Evolutionary conservation across 2,797 vertebrate species (phyloP).

Genomic region (Enteromius paludinosus): DNA sequence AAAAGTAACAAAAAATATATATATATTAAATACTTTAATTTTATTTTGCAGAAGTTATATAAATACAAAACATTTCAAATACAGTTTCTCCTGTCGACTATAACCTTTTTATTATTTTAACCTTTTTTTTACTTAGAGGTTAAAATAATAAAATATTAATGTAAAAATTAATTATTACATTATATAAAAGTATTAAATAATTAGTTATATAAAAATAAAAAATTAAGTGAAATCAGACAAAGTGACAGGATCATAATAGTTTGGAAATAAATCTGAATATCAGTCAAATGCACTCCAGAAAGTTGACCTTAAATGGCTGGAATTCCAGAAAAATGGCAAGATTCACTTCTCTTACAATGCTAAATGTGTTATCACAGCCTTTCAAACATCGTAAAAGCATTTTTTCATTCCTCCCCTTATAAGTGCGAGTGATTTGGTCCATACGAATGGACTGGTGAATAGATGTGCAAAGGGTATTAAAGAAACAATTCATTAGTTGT

Average conservation of each 20-base stretch:
- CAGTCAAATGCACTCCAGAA: conserved; percentile 28
- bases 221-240: not conserved
- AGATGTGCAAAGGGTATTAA: conserved; percentile 80
- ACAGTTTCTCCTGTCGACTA: not conserved
- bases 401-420: not conserved
- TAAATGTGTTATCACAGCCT: not conserved
- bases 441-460: conserved; percentile 72
- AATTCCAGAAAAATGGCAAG: conserved; percentile 29
- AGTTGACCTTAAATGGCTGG: conserved; percentile 31
- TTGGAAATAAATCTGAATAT: conserved; percentile 8
- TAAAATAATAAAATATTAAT: not conserved
- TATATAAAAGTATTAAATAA: not conserved
- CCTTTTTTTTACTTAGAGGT: not conserved
- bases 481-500: conserved; percentile 82
- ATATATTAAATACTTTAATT: not conserved
- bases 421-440: conserved; percentile 57
- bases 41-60: not conserved
- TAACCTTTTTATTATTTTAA: not conserved
- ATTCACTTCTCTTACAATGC: conserved; percentile 17
- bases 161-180: not conserved
- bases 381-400: conserved; percentile 2
- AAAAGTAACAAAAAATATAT: too few relatives aligned
- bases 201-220: not conserved
- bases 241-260: not conserved
- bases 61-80: not conserved